Evolutionary conservation across 2,888 invertebrate genomes (phyloP), one percentile per base, ranked within the genome.

Genomic region (Chaetogeoica ovagalla): DNA sequence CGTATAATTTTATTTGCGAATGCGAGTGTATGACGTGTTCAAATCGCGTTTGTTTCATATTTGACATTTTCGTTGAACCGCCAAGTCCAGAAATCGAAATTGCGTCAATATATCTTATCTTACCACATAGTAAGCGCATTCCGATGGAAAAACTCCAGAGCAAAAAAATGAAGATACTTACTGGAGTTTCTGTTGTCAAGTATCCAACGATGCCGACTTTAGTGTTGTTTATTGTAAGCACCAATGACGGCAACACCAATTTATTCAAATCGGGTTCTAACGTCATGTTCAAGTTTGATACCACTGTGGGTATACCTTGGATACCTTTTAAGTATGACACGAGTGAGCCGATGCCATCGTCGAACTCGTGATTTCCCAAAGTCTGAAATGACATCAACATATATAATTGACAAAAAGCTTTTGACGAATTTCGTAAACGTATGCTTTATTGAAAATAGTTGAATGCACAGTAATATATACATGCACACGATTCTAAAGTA

Each of bases 351-450:
- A 93, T 88, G 6, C 92, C 93, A 82, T 92, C 90, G 87, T 97
- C 97, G 85, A 97, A 95, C 86, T 97, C 96, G 86, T 97, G 97
- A 85, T 97, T 97, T 39, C 97, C 96, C 83, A 97, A 87, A n/a
- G 92, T 92, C 96, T 96, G 88, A 48, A 72, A 72, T 60, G 30
- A 30, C 30, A 30, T 30, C 30, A 30, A 30, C 4, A 30, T 4
- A 30, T 30, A 30, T 30, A 30, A 30, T 30, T 30, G 30, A 30
- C 30, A 30, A 30, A 30, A 30, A 4, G 4, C 2, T 4, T 30
- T 30, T 30, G 30, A 30, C 30, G 1, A 30, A 30, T 30, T 30
- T 30, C 30, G 30, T 4, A 30, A n/a, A 30, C 30, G 30, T 2
- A 30, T 30, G 30, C 1, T 30, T 30, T 30, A 30, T 4, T 1